Evolutionary conservation across 2,888 invertebrate species (phyloP).

Genomic region (Tenodera sinensis): DNA sequence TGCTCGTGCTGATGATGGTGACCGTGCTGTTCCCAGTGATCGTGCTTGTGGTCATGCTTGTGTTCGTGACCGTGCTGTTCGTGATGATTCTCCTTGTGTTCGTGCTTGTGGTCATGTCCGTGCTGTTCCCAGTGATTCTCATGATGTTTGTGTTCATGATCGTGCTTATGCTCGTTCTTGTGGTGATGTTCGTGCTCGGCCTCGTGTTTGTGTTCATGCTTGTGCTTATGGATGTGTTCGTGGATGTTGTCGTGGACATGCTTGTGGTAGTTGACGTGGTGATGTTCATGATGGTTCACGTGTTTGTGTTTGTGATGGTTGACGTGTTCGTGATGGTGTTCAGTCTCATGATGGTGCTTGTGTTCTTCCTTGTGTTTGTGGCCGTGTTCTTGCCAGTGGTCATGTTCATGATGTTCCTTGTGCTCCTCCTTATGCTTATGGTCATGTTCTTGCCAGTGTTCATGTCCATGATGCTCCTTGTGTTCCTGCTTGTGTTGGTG

Average conservation of each 20-base stretch:
- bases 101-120: neutral
- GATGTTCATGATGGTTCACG: neutral
- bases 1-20: neutral
- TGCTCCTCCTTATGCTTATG: neutral
- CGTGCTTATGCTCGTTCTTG: neutral
- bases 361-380: no score
- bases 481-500: no score
- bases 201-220: neutral
- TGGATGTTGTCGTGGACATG: neutral
- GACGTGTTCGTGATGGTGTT: neutral
- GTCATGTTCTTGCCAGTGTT: neutral
- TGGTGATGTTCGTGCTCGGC: neutral
- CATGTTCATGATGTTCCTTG: neutral
- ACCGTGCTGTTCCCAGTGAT: neutral
- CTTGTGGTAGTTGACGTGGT: neutral
- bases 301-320: neutral
- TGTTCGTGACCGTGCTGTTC: neutral
- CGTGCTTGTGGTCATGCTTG: neutral
- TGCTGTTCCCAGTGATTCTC: neutral
- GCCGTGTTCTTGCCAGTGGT: no score
- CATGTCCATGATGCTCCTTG: neutral
- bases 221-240: neutral
- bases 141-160: neutral
- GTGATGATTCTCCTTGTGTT: neutral
- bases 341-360: neutral